These are phyloP conservation scores for Leptarthrus brevirostris DNA, from an alignment of 2,888 invertebrate species.

Conservation along the genomic window DNA sequence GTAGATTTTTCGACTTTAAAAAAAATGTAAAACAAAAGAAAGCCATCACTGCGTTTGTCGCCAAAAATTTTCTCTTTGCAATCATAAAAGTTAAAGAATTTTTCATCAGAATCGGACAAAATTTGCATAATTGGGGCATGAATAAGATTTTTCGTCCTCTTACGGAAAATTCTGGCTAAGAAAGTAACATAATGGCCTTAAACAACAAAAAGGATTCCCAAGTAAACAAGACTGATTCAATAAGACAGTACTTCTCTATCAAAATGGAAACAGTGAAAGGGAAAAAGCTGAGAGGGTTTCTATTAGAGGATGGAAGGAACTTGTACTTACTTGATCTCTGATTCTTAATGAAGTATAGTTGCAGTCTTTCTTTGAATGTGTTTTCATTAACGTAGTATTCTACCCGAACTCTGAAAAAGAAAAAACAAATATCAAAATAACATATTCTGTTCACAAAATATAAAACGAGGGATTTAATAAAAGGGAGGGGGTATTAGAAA, in stretches of 20 bases:
- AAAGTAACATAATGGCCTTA: conserved; percentile 9
- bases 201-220: conserved; percentile 6
- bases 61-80: no score
- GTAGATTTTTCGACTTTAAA: no score
- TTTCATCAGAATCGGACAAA: neutral
- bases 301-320: neutral
- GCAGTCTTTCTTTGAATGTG: conserved; percentile 97
- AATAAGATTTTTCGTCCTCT: neutral
- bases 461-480: neutral
- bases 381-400: conserved; percentile 99
- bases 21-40: no score
- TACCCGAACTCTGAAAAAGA: conserved; percentile 95
- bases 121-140: conserved; percentile 23
- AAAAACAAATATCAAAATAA: conserved; percentile 54
- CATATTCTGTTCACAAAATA: neutral
- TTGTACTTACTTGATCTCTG: conserved; percentile 96
- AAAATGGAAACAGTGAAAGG: neutral
- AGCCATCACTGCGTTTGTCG: no score
- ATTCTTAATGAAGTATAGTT: conserved; percentile 99
- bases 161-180: conserved; percentile 3
- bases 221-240: conserved; percentile 19
- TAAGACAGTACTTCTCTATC: neutral
- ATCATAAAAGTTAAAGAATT: neutral
- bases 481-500: no score
- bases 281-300: neutral